Base-by-base conservation (phyloP, 2,113 vertebrate species). In the Protobothrops flavoviridis region DNA sequence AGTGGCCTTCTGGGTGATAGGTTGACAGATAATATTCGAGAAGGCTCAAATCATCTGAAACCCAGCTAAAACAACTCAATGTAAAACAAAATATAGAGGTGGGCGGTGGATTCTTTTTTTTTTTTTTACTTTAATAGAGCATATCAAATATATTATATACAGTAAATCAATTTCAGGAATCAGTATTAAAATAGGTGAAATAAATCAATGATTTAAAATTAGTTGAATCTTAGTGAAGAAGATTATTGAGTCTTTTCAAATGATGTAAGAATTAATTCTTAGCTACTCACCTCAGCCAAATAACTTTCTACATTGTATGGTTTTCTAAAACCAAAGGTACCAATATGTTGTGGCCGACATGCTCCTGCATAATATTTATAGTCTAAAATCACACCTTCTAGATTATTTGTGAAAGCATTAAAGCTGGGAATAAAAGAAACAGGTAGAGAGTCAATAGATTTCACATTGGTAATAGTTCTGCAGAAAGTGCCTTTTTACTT, bases 231-330 rank as follows among this genome's bases (percentile, higher is more conserved):
- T 69, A n/a, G 4, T 17, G 64, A 69, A 33, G 64, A 69, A 33
- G 64, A 33, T 69, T 69, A 69, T 33, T 13, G 29, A 33, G n/a
- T 69, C 29, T n/a, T 64, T n/a, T 15, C 5, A 15, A 33, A 69
- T 69, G n/a, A 69, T 33, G 12, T 69, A 33, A 33, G 64, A 69
- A 69, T 61, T 61, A 61, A 61, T 69, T 69, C 85, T 1, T 39
- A 53, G 86, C 56, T 56, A 89, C 95, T 0, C 95, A 99, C 99
- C 98, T 99, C 97, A 20, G 98, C 90, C 0, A 87, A 98, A 87
- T 98, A 99, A 96, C 98, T 98, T 23, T 99, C 98, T 17, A 99
- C 92, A 13, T 99, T 99, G 96, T 98, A 98, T 0, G 99, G 99
- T 93, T 99, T 99, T 97, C 99, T 98, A 97, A 98, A 99, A 85